A percentile compares a stretch with the other conserved stretches of the same genome.
Conservation (phyloP, 2,113 vertebrate genomes). For the Corapipo altera region DNA sequence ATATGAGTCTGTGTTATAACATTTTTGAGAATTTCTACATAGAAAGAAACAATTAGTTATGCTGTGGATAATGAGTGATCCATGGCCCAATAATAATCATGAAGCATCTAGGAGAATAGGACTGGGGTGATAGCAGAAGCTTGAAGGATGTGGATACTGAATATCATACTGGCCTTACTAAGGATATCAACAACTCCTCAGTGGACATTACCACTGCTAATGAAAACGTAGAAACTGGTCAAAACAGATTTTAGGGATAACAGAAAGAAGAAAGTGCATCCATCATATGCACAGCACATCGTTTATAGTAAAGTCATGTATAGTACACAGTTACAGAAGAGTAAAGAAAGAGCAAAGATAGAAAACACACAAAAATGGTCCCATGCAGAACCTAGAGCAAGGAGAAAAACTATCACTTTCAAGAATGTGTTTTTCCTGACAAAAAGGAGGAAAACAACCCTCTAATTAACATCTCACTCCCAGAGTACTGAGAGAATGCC, state of each 20-base stretch:
- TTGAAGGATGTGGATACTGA: neutral
- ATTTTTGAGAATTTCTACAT: neutral
- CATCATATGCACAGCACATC: neutral
- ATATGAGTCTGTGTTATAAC: neutral
- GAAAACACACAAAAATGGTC: neutral
- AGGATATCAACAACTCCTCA: neutral
- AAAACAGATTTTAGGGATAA: neutral
- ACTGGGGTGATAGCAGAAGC: neutral
- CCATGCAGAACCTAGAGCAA: fast-evolving
- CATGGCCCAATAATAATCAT: neutral
- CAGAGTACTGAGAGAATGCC: neutral
- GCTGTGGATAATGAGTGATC: neutral
- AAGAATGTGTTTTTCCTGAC: neutral
- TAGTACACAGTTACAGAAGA: neutral
- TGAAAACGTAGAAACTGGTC: neutral
- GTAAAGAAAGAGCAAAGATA: neutral
- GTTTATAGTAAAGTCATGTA: neutral
- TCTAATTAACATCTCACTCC: neutral
- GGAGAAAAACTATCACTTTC: neutral
- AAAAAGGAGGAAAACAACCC: neutral
- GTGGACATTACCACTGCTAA: neutral
- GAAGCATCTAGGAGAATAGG: neutral
- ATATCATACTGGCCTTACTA: neutral
- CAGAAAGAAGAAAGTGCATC: neutral
- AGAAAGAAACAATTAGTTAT: neutral